Evolutionary conservation across 1,140 invertebrate genomes (phyloP).

Genomic region (Frieseomelitta varia): DNA sequence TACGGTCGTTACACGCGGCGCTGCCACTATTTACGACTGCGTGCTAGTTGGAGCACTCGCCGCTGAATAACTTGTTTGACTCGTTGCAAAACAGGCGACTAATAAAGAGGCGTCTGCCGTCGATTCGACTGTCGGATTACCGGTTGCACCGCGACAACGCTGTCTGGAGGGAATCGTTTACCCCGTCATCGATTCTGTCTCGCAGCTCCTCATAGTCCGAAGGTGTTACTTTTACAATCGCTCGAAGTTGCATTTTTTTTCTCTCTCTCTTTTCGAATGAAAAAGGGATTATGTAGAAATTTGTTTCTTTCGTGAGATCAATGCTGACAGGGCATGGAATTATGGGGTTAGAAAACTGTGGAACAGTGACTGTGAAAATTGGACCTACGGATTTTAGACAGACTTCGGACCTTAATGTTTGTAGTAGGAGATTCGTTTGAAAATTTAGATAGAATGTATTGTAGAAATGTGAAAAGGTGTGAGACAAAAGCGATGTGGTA

Average conservation of each 20-base stretch:
- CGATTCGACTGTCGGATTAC: slow-evolving; percentile 37
- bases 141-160: slow-evolving; percentile 1
- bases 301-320: no score
- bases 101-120: slow-evolving; percentile 55
- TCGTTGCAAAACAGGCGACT: slow-evolving; percentile 62
- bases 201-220: neutral
- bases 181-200: neutral
- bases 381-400: neutral
- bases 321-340: no score
- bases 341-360: no score
- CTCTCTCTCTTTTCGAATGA: neutral
- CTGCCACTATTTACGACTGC: slow-evolving; percentile 62
- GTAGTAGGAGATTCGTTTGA: neutral
- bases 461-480: neutral
- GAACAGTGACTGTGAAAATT: no score
- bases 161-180: slow-evolving; percentile 22
- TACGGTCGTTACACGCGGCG: slow-evolving; percentile 64
- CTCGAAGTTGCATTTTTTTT: neutral
- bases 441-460: neutral
- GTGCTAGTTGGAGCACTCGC: slow-evolving; percentile 41
- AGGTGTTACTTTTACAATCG: neutral
- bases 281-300: neutral
- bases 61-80: slow-evolving; percentile 64
- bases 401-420: neutral
- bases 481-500: neutral